phyloP scores from a whole-genome alignment of 2,797 vertebrate species.

The Bryconaethiops microstoma region DNA sequence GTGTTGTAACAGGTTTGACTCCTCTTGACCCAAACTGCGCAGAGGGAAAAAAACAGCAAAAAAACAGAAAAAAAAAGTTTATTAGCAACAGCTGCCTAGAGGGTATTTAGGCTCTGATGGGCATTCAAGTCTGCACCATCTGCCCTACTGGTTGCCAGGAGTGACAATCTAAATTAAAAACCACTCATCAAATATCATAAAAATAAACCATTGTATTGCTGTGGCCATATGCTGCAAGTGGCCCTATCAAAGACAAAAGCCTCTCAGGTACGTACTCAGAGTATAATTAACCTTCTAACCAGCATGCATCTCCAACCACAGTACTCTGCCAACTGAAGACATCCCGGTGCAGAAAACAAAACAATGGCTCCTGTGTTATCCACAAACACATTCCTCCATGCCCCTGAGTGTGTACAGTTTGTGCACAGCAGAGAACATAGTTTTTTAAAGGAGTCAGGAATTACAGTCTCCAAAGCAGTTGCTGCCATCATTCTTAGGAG shows the following conservation, averaged over 20 bases:
- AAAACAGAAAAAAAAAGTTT: conserved; percentile 74
- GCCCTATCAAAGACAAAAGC: conserved; percentile 56
- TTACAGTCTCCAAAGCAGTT: conserved; percentile 31
- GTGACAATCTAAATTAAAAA: conserved; percentile 92
- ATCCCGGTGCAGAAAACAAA: conserved; percentile 45
- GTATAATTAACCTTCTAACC: conserved; percentile 59
- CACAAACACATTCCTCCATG: conserved; percentile 36
- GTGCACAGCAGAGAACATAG: background rate
- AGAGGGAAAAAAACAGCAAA: conserved; percentile 52
- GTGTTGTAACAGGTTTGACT: conserved; percentile 95
- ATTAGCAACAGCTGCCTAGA: conserved; percentile 89
- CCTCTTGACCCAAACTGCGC: conserved; percentile 85
- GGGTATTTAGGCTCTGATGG: conserved; percentile 83
- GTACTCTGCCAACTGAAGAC: conserved; percentile 34
- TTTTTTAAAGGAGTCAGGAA: conserved; percentile 33
- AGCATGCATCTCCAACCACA: conserved; percentile 19
- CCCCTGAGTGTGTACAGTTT: conserved; percentile 26
- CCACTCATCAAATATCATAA: conserved; percentile 82
- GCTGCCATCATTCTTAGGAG: conserved; percentile 17
- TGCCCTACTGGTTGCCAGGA: conserved; percentile 85
- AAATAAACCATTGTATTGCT: conserved; percentile 83
- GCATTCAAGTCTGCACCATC: conserved; percentile 88
- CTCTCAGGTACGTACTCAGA: conserved; percentile 55
- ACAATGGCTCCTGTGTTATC: conserved; percentile 37
- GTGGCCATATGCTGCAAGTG: conserved; percentile 76